Percentiles rank a stretch among this genome's conserved stretches.
Evolutionary conservation across 2,797 vertebrate species (phyloP).

Genomic region (Kryptolebias ocellatus): DNA sequence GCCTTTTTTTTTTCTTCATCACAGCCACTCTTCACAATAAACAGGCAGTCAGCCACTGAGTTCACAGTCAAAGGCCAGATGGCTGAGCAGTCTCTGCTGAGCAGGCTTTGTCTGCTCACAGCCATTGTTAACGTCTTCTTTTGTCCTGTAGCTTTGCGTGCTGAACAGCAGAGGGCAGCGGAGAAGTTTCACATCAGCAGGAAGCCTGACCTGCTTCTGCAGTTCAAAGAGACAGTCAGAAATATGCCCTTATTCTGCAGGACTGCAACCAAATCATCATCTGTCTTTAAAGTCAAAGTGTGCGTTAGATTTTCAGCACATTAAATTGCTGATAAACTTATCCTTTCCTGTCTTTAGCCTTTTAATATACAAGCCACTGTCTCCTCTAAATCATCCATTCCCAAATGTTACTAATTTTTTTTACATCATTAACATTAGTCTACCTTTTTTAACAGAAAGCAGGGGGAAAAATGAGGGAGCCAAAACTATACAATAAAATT

Average conservation of each 20-base stretch:
- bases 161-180: constrained; percentile 79
- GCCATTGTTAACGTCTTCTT: constrained; percentile 33
- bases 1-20: constrained; percentile 59
- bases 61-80: constrained; percentile 65
- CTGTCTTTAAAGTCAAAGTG: background rate
- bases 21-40: constrained; percentile 50
- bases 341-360: background rate
- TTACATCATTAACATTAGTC: too few species aligned
- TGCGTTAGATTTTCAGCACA: background rate
- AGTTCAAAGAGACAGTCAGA: constrained; percentile 6
- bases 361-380: background rate
- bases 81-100: constrained; percentile 48
- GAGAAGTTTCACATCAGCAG: constrained; percentile 64
- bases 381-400: too few species aligned
- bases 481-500: too few species aligned
- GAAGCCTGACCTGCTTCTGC: background rate
- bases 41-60: constrained; percentile 56
- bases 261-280: constrained; percentile 12
- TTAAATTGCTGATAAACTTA: background rate
- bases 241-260: background rate
- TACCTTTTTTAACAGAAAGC: too few species aligned
- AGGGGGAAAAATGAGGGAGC: too few species aligned
- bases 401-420: too few species aligned
- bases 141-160: constrained; percentile 40
- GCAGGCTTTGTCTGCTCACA: constrained; percentile 54